These are phyloP conservation scores for Eolophus roseicapilla DNA, from an alignment of 2,113 vertebrate genomes.

Conservation along the genomic window DNA sequence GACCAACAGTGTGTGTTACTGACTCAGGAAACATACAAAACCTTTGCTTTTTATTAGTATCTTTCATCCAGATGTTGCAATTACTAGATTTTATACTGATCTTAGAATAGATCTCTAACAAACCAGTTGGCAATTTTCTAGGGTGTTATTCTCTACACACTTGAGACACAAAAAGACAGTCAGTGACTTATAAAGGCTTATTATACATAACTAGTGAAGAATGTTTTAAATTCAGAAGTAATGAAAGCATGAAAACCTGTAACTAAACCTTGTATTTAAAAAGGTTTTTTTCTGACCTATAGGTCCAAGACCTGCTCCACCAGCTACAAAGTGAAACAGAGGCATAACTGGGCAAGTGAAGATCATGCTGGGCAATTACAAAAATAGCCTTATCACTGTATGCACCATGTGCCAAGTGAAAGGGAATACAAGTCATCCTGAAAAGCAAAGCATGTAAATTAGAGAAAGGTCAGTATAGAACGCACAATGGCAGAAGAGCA, in stretches of 20 bases:
- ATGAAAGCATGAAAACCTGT: not conserved
- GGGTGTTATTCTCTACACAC: not conserved
- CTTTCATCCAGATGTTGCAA: not conserved
- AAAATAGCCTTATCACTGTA: not conserved
- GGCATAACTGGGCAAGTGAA: not conserved
- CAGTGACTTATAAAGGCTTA: not conserved
- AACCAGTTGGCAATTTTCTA: not conserved
- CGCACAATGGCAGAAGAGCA: not conserved
- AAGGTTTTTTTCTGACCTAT: not conserved
- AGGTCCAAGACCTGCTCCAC: not conserved
- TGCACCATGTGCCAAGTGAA: rapidly evolving
- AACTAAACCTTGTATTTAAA: not conserved
- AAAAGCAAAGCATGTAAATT: not conserved
- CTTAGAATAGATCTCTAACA: not conserved
- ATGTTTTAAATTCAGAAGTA: not conserved
- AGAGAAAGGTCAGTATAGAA: not conserved
- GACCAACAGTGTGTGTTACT: not conserved
- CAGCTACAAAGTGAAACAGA: not conserved
- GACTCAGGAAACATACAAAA: not conserved
- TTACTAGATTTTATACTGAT: not conserved
- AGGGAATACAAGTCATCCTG: not conserved
- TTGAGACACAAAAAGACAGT: not conserved
- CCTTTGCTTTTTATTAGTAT: not conserved
- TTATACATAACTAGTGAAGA: not conserved
- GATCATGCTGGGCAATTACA: not conserved